Conservation (phyloP, 2,888 invertebrate species). For the Amphipyra berbera region DNA sequence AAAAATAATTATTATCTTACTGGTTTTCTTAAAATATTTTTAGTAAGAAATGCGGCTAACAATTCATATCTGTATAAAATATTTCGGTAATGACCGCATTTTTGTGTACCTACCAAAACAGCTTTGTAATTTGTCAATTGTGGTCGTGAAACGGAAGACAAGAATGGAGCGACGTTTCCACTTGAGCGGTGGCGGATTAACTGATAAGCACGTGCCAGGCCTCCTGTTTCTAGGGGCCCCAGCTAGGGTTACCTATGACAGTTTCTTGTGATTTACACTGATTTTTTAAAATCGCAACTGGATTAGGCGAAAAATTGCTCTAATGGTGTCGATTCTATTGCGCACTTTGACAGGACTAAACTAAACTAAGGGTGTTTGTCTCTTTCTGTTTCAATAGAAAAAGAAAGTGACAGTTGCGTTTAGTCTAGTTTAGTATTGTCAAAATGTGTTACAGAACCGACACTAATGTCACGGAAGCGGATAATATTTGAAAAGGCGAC, state of each 20-base stretch:
- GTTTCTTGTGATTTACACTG: background rate
- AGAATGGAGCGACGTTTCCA: slow-evolving; percentile 37
- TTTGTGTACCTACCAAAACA: slow-evolving; percentile 14
- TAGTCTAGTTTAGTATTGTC: too few species aligned
- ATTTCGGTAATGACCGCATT: slow-evolving; percentile 27
- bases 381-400: too few species aligned
- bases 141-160: slow-evolving; percentile 45
- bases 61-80: slow-evolving; percentile 1
- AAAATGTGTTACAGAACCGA: too few species aligned
- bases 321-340: too few species aligned
- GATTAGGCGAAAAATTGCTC: too few species aligned
- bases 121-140: slow-evolving; percentile 51
- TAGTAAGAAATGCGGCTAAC: slow-evolving; percentile 8
- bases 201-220: slow-evolving; percentile 32
- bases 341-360: too few species aligned
- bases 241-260: background rate
- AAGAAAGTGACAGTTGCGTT: too few species aligned
- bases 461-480: too few species aligned
- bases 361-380: too few species aligned
- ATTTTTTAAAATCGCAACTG: too few species aligned
- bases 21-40: background rate
- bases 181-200: slow-evolving; percentile 39
- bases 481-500: too few species aligned
- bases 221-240: slow-evolving; percentile 13
- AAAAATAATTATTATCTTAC: background rate